These are phyloP conservation scores for Dendrophyllia cribrosa DNA, from an alignment of 64 coral and sea anemone genomes.

Conservation along the genomic window DNA sequence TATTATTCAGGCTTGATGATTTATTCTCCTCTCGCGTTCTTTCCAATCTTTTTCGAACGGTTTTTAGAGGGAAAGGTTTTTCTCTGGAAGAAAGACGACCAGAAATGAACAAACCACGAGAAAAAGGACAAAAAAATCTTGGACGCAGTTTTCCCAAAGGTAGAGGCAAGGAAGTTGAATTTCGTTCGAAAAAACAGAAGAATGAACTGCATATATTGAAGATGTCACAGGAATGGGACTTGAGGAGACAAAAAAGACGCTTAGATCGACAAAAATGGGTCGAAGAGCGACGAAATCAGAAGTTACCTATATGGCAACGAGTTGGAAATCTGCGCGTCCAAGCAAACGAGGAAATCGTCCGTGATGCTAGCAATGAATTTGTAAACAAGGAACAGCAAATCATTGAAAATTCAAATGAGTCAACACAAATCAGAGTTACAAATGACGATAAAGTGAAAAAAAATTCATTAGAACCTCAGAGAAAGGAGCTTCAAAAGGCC, in stretches of 20 bases:
- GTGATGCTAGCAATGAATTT: conserved; percentile 15
- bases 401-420: conserved; percentile 49
- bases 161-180: conserved; percentile 28
- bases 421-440: background rate
- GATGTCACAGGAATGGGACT: conserved; percentile 95
- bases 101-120: conserved; percentile 1
- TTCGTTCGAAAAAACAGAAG: conserved; percentile 88
- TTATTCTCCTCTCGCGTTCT: conserved; percentile 33
- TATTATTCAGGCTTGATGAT: conserved; percentile 42
- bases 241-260: conserved; percentile 81
- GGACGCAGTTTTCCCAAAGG: background rate
- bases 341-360: conserved; percentile 60
- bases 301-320: conserved; percentile 81
- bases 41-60: background rate
- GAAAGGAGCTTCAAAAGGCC: background rate
- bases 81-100: background rate
- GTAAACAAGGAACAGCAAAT: conserved; percentile 46
- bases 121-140: conserved; percentile 6
- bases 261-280: conserved; percentile 93
- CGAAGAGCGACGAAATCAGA: conserved; percentile 84
- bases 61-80: background rate
- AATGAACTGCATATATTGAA: conserved; percentile 95
- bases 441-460: background rate
- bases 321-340: conserved; percentile 86
- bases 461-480: background rate